Evolutionary conservation across 2,888 invertebrate species (phyloP).

Genomic region (Conchocele bisecta): DNA sequence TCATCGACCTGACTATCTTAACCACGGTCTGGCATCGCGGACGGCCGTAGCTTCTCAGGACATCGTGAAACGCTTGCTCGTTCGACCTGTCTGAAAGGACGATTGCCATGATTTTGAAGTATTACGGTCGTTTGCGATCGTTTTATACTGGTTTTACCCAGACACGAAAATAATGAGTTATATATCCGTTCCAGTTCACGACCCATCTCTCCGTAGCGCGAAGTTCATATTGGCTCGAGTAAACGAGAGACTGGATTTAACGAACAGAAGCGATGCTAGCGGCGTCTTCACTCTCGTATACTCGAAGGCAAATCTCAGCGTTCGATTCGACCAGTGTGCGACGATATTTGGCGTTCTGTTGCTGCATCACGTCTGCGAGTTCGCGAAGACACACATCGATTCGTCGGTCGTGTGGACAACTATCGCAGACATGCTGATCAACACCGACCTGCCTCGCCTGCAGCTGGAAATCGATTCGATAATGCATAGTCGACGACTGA

Average conservation of each 20-base stretch:
- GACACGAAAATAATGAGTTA: no score
- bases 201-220: no score
- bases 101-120: no score
- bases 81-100: no score
- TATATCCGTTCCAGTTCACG: slow-evolving; percentile 5
- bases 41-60: not conserved
- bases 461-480: not conserved
- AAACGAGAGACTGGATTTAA: slow-evolving; percentile 2
- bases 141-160: no score
- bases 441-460: not conserved
- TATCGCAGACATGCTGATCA: no score
- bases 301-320: not conserved
- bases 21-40: not conserved
- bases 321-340: not conserved
- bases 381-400: not conserved
- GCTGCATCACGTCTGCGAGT: not conserved
- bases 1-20: not conserved
- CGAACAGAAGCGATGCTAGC: not conserved
- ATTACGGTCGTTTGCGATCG: no score
- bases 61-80: slow-evolving; percentile 3
- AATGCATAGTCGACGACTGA: not conserved
- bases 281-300: not conserved
- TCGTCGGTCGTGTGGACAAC: not conserved
- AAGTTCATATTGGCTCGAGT: no score
- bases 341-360: not conserved